Conservation (phyloP, 2,797 vertebrate genomes). For the Karalla daura region DNA sequence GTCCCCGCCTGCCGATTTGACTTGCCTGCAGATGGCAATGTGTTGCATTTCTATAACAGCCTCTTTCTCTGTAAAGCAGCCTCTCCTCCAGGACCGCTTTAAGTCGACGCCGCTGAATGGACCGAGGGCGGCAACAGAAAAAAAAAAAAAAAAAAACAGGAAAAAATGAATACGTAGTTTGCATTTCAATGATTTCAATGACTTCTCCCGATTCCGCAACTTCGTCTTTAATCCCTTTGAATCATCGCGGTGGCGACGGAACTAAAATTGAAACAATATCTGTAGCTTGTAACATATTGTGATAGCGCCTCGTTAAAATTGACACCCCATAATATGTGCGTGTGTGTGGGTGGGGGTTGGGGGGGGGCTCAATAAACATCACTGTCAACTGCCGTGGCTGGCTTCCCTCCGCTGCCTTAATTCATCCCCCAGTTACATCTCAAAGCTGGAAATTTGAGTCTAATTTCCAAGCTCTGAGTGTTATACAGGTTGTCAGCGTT, state of each 20-base stretch:
- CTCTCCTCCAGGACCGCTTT: conserved; percentile 50
- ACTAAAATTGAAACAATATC: conserved; percentile 45
- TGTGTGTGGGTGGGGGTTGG: too few species aligned
- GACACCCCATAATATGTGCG: conserved; percentile 48
- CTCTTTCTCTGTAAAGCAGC: conserved; percentile 38
- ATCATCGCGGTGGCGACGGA: conserved; percentile 21
- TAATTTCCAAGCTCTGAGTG: conserved; percentile 64
- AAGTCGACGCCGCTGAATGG: conserved; percentile 50
- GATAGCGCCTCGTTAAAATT: conserved; percentile 55
- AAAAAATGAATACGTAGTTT: conserved; percentile 42
- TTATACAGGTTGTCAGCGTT: conserved; percentile 68
- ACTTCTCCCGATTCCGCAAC: conserved; percentile 18
- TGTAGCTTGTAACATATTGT: conserved; percentile 44
- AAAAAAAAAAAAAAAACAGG: too few species aligned
- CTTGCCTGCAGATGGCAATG: conserved; percentile 80
- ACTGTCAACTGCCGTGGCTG: conserved; percentile 42
- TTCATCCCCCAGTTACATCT: conserved; percentile 46
- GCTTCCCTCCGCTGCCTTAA: conserved; percentile 37
- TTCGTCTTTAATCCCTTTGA: conserved; percentile 45
- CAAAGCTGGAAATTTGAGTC: conserved; percentile 55
- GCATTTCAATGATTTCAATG: conserved; percentile 59
- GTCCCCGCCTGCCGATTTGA: conserved; percentile 49
- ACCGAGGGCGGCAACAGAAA: too few species aligned
- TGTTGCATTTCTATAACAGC: conserved; percentile 72
- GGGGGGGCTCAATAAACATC: conserved; percentile 51